Evolutionary conservation across 2,113 vertebrate genomes (phyloP).

Genomic region (Actenoides hombroni): DNA sequence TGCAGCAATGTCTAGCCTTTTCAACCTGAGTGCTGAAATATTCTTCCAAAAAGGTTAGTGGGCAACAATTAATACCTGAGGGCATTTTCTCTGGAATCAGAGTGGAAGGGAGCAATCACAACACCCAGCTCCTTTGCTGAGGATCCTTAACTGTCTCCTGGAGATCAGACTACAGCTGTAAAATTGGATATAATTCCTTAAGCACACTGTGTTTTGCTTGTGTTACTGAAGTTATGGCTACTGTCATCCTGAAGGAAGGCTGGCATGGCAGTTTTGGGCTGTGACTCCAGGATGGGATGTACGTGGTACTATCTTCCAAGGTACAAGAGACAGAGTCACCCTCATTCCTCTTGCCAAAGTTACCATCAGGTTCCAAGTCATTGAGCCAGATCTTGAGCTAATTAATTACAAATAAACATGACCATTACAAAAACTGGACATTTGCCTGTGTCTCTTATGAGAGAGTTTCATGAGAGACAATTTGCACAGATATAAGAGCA

Average conservation of each 20-base stretch:
- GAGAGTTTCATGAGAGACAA: neutral
- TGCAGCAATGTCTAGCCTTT: neutral
- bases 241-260: neutral
- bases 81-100: neutral
- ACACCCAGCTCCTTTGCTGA: neutral
- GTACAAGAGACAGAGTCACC: neutral
- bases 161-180: neutral
- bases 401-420: constrained; percentile 39
- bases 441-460: neutral
- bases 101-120: neutral
- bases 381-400: neutral
- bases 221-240: neutral
- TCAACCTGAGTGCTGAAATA: neutral
- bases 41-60: neutral
- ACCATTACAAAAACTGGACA: neutral
- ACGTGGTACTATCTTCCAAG: accelerated
- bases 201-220: neutral
- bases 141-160: neutral
- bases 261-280: neutral
- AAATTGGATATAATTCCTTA: neutral
- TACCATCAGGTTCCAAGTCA: neutral
- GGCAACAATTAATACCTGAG: neutral
- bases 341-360: neutral
- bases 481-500: neutral
- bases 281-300: neutral